A percentile compares a stretch with the other conserved stretches of the same genome.
Evolutionary conservation across 2,888 invertebrate species (phyloP).

Genomic region (Bellardia bayeri): DNA sequence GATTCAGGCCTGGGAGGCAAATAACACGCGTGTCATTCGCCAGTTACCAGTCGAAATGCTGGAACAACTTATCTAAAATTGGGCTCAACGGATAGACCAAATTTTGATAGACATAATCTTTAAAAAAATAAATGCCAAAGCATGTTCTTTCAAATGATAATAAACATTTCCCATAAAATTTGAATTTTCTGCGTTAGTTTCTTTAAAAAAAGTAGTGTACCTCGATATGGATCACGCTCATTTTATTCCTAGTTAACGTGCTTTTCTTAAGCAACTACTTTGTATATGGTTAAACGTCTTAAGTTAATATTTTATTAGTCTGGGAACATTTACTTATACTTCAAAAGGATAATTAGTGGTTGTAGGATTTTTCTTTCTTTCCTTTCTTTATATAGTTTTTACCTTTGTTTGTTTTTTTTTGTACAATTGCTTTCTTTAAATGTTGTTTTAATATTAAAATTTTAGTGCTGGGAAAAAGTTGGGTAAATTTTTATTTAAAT

Average conservation of each 20-base stretch:
- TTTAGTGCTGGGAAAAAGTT: constrained; percentile 47
- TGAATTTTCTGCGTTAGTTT: too few species aligned
- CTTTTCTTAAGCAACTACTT: constrained; percentile 15
- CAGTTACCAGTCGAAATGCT: too few species aligned
- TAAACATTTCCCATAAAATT: too few species aligned
- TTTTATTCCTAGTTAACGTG: neutral
- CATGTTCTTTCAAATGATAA: too few species aligned
- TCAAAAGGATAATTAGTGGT: constrained; percentile 73
- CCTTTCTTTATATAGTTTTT: constrained; percentile 14
- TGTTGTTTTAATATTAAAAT: constrained; percentile 62
- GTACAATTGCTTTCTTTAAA: constrained; percentile 5
- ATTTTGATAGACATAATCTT: too few species aligned
- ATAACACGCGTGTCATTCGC: too few species aligned
- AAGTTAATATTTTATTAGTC: constrained; percentile 65
- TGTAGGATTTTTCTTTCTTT: constrained; percentile 54
- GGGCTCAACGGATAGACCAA: too few species aligned
- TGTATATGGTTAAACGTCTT: constrained; percentile 42
- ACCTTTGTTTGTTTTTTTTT: neutral
- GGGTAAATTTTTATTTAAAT: constrained; percentile 7
- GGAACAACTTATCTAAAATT: too few species aligned
- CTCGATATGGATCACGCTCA: too few species aligned
- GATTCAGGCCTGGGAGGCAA: too few species aligned
- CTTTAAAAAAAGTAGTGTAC: too few species aligned
- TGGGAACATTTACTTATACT: constrained; percentile 49
- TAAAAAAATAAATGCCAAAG: too few species aligned